A percentile compares a stretch with the other conserved stretches of the same genome.
phyloP scores from a whole-genome alignment of 1,140 invertebrate species.

The Leptoteleia sp. region DNA sequence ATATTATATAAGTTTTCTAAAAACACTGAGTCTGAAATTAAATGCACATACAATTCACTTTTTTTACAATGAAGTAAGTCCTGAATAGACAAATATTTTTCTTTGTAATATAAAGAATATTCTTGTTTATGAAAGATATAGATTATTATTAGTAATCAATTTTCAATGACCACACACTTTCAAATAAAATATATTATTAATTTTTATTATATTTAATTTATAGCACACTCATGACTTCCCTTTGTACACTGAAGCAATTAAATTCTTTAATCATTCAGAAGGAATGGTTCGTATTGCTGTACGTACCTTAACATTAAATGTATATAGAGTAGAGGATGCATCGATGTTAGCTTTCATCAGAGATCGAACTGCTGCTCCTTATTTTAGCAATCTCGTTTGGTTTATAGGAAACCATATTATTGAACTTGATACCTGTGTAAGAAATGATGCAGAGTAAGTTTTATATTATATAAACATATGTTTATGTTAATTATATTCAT shows the following conservation, averaged over 20 bases:
- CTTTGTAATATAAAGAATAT: no score
- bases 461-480: background rate
- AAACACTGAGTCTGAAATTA: conserved; percentile 98
- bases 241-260: conserved; percentile 98
- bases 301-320: conserved; percentile 97
- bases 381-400: conserved; percentile 99
- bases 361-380: conserved; percentile 96
- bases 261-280: conserved; percentile 99
- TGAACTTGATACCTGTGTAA: conserved; percentile 96
- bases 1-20: conserved; percentile 99
- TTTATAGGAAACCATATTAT: conserved; percentile 99
- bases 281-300: conserved; percentile 99
- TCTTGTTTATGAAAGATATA: no score
- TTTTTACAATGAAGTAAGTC: conserved; percentile 98
- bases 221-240: conserved; percentile 99
- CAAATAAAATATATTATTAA: conserved; percentile 9
- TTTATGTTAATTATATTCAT: background rate
- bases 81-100: background rate
- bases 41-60: conserved; percentile 99
- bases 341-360: conserved; percentile 98
- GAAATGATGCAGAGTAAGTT: conserved; percentile 95
- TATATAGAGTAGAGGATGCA: conserved; percentile 96
- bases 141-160: no score
- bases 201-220: background rate
- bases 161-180: no score